Base-by-base conservation (phyloP, 2,888 invertebrate species). In the Gryllus longicercus region DNA sequence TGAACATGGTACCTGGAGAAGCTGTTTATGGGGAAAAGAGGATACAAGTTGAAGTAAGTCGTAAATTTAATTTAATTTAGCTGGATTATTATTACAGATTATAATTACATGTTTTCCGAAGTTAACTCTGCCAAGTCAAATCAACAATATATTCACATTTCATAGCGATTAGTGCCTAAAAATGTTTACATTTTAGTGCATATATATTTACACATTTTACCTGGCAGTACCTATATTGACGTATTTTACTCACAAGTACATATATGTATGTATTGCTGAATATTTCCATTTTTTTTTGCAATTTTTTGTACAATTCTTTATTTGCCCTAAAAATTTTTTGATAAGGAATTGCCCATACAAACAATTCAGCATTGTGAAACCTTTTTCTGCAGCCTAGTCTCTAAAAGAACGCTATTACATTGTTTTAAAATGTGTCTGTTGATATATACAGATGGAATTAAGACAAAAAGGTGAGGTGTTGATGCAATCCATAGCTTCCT, bases 21-120 rank as follows among this genome's bases (percentile, higher is more conserved):
- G 95, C 98, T 85, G 99, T 99, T 2, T 99, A 99, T 86, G 99
- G 99, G 78, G 99, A 99, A 86, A 99, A 99, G 87, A 93, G 97
- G 84, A 97, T 99, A 86, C 94, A 96, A 21, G 96, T 98, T 81
- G 98, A 98, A 90, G 97, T 97, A 88, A 87, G 87, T 85, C 63
- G 63, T 21, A 2, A 14, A 2, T 78, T 50, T 18, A 14, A 14
- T 77, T 14, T 50, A 51, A 77, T 49, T 77, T 21, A 18, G n/a
- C 38, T 11, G 49, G 3, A 18, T 12, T 77, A 77, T 77, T 14
- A 50, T 49, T 23, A 77, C 11, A 10, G 25, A 14, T 75, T 75
- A 11, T 23, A 11, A 75, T 75, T 75, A 18, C n/a, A n/a, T n/a
- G 23, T 75, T 51, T 11, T 51, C 51, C 16, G 2, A 14, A 21